Percentiles rank a stretch among this genome's conserved stretches.
These are phyloP conservation scores for Gerris buenoi DNA, from an alignment of 1,140 invertebrate species.

Conservation along the genomic window DNA sequence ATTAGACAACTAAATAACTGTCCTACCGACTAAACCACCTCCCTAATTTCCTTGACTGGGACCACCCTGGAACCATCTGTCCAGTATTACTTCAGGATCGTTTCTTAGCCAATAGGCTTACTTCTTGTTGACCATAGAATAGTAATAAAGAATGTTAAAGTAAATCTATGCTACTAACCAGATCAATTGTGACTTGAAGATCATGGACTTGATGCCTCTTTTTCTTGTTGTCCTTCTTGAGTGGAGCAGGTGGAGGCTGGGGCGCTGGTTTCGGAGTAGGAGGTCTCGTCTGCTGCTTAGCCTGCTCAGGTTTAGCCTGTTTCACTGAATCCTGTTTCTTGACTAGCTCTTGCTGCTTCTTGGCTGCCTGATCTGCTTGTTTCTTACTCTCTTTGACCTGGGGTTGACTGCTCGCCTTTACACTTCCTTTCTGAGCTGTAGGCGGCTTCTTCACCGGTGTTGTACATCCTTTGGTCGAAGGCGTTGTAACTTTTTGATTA, in stretches of 20 bases:
- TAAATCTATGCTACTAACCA: conserved; percentile 50
- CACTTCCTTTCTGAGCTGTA: conserved; percentile 32
- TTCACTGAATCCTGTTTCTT: neutral
- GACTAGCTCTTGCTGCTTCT: neutral
- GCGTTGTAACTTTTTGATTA: conserved; percentile 44
- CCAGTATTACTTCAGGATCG: too few species aligned
- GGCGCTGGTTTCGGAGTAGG: conserved; percentile 18
- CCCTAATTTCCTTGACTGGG: too few species aligned
- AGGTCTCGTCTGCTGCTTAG: neutral
- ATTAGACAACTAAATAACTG: too few species aligned
- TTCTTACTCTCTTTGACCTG: conserved; percentile 41
- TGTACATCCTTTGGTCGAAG: conserved; percentile 34
- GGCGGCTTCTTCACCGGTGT: conserved; percentile 41
- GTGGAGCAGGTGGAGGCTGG: conserved; percentile 30
- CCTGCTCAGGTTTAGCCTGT: neutral
- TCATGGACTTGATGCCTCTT: conserved; percentile 66
- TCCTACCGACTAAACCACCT: too few species aligned
- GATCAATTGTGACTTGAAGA: conserved; percentile 61
- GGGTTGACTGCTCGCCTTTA: conserved; percentile 35
- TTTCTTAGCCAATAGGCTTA: too few species aligned
- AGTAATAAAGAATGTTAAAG: neutral
- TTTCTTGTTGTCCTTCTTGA: conserved; percentile 58
- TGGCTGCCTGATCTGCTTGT: conserved; percentile 23
- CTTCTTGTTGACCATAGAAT: neutral
- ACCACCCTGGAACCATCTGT: too few species aligned